Evolutionary conservation across 2,113 vertebrate species (phyloP).

Genomic region (Xenopus laevis): DNA sequence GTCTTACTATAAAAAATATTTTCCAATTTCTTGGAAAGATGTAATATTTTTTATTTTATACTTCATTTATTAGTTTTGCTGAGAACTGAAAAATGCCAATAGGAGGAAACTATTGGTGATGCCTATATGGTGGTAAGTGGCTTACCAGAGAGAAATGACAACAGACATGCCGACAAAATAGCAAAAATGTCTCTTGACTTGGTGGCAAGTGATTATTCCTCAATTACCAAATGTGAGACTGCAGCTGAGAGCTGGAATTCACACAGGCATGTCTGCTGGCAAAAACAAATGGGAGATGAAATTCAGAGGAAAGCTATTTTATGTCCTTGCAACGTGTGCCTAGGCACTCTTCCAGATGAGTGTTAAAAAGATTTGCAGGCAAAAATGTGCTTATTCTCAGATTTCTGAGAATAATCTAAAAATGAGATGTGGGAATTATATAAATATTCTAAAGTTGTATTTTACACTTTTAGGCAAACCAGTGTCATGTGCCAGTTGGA

Average conservation of each 20-base stretch:
- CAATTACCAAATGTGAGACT: slow-evolving; percentile 74
- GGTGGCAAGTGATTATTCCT: slow-evolving; percentile 79
- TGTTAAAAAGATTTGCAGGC: not conserved
- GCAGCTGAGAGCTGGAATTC: slow-evolving; percentile 78
- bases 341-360: not conserved
- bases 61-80: not conserved
- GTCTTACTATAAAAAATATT: too few species aligned
- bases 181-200: slow-evolving; percentile 86
- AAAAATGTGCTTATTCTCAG: not conserved
- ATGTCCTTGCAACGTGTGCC: slow-evolving; percentile 11
- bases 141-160: slow-evolving; percentile 79
- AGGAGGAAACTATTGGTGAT: slow-evolving; percentile 86
- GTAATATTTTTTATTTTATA: too few species aligned
- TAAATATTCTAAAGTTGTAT: too few species aligned
- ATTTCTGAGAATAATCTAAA: not conserved
- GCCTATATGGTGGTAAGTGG: slow-evolving; percentile 88
- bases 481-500: too few species aligned
- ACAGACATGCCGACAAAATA: slow-evolving; percentile 73
- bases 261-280: slow-evolving; percentile 68
- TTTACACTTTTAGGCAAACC: too few species aligned
- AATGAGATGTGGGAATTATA: too few species aligned
- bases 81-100: not conserved
- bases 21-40: too few species aligned
- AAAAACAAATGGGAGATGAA: slow-evolving; percentile 2
- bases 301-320: not conserved